These are phyloP conservation scores for Psittacara wagleri DNA, from an alignment of 2,113 vertebrate species.

Conservation along the genomic window DNA sequence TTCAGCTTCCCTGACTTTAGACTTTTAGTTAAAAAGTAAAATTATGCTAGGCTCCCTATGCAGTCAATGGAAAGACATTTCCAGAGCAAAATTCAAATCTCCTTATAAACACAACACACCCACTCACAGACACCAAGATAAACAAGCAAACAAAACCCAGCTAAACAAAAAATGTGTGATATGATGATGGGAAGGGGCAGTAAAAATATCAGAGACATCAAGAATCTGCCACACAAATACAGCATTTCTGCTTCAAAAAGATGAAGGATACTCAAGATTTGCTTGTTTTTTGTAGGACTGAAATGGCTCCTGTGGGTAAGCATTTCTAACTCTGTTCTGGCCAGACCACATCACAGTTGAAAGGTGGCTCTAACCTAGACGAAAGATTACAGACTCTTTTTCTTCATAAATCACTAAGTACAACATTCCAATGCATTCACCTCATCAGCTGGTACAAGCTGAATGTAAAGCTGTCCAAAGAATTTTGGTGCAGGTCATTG, in stretches of 20 bases:
- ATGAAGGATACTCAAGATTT: not conserved
- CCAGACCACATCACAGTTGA: not conserved
- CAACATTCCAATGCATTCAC: not conserved
- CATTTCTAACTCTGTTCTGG: not conserved
- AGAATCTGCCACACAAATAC: not conserved
- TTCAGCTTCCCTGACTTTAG: not conserved
- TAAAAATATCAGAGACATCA: not conserved
- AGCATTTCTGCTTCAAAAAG: not conserved
- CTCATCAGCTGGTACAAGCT: constrained; percentile 11
- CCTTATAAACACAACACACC: not conserved
- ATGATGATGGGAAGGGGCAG: not conserved
- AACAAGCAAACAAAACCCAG: not conserved
- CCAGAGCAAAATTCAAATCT: not conserved
- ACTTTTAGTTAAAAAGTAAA: not conserved
- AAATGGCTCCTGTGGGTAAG: not conserved
- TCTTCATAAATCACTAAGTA: constrained; percentile 6
- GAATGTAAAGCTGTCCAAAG: not conserved
- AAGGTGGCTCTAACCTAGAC: constrained; percentile 20
- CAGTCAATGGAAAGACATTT: not conserved
- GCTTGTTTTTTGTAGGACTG: not conserved
- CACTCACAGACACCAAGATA: not conserved
- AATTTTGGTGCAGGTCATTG: not conserved
- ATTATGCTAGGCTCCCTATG: not conserved
- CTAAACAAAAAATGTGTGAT: not conserved
- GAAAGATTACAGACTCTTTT: not conserved